Evolutionary conservation across 2,888 invertebrate species (phyloP).

Genomic region (Andrena bicolor): DNA sequence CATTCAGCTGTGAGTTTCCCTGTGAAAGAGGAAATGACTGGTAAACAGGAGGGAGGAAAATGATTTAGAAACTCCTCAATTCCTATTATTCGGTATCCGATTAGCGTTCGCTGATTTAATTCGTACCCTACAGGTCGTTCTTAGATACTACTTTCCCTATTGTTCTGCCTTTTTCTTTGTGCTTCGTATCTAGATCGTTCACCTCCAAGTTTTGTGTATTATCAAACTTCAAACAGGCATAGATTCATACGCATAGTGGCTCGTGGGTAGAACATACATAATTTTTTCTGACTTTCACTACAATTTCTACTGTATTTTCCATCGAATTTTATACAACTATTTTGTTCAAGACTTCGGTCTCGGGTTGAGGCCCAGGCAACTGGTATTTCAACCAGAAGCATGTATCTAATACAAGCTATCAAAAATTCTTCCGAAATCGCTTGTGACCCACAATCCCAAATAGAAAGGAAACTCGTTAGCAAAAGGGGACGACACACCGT

Average conservation of each 20-base stretch:
- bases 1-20: neutral
- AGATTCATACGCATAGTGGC: too few relatives aligned
- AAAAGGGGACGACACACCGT: neutral
- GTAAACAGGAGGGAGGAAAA: constrained; percentile 8
- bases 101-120: too few relatives aligned
- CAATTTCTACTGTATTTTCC: neutral
- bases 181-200: neutral
- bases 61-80: neutral
- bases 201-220: too few relatives aligned
- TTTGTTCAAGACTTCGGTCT: neutral
- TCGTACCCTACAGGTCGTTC: neutral
- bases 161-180: neutral
- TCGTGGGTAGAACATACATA: too few relatives aligned
- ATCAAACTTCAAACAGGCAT: too few relatives aligned
- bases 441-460: neutral
- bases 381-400: neutral
- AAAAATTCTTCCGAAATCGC: neutral
- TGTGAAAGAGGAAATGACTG: neutral
- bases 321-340: neutral
- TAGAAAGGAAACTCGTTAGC: neutral
- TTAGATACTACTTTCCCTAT: constrained; percentile 16
- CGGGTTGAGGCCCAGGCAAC: neutral
- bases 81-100: neutral
- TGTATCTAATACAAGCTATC: neutral
- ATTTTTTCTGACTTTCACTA: neutral